phyloP scores from a whole-genome alignment of 92 coral and sea anemone genomes.

The Epizoanthus scotinus region DNA sequence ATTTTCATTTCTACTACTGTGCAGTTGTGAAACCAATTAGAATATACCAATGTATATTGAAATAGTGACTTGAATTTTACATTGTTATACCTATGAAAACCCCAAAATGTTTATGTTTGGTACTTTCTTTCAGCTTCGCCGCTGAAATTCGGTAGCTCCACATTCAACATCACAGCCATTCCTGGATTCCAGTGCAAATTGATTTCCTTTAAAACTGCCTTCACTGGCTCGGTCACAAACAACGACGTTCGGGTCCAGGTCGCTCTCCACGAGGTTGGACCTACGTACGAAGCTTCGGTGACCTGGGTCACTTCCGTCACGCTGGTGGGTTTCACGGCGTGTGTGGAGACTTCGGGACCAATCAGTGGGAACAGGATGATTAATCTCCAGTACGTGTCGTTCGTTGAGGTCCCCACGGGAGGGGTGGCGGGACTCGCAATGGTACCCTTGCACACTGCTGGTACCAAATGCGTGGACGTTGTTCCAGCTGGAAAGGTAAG shows the following conservation, averaged over 20 bases:
- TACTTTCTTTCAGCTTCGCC: neutral
- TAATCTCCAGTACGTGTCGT: conserved; percentile 47
- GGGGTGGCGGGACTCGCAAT: conserved; percentile 40
- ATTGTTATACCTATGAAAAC: no score
- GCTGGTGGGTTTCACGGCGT: conserved; percentile 46
- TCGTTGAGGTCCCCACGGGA: conserved; percentile 33
- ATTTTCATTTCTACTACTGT: no score
- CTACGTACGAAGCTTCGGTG: conserved; percentile 52
- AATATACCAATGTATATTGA: no score
- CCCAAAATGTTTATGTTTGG: no score
- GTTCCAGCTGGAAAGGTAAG: conserved; percentile 47
- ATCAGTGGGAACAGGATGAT: conserved; percentile 17
- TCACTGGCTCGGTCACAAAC: conserved; percentile 7
- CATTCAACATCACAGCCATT: conserved; percentile 21
- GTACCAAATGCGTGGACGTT: conserved; percentile 58
- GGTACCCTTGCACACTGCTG: conserved; percentile 63
- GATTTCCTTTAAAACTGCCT: conserved; percentile 43
- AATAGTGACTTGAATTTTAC: no score
- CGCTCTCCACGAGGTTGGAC: conserved; percentile 31
- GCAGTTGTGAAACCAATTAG: no score
- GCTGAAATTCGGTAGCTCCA: conserved; percentile 48
- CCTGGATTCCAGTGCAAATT: conserved; percentile 50
- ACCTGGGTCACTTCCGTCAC: conserved; percentile 50
- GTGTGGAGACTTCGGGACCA: conserved; percentile 55
- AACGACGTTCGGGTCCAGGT: conserved; percentile 45